Percentiles rank a stretch among this genome's conserved stretches.
phyloP scores from a whole-genome alignment of 2,797 vertebrate species.

The Sciaenops ocellatus region DNA sequence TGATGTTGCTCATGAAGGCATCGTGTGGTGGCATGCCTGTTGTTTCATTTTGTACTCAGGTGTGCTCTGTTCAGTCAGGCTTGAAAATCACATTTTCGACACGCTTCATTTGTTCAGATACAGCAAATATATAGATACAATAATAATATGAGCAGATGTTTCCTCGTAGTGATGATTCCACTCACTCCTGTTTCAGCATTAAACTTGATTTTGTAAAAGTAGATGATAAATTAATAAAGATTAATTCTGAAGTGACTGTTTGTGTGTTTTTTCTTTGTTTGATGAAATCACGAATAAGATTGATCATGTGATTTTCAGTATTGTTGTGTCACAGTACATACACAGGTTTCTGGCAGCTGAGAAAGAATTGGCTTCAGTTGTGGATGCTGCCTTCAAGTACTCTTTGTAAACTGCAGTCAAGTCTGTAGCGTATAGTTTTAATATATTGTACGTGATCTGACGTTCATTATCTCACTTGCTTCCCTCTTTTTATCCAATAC shows the following conservation, averaged over 20 bases:
- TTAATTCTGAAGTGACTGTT: constrained; percentile 9
- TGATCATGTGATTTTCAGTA: background rate
- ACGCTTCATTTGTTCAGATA: constrained; percentile 22
- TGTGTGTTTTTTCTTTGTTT: constrained; percentile 39
- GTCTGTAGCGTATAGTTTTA: background rate
- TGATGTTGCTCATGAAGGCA: constrained; percentile 3
- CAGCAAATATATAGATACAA: constrained; percentile 17
- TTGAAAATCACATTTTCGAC: constrained; percentile 17
- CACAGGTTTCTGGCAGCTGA: background rate
- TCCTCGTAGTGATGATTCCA: constrained; percentile 24
- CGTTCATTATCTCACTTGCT: background rate
- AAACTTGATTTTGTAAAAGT: constrained; percentile 55
- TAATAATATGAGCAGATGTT: constrained; percentile 25
- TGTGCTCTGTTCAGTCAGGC: constrained; percentile 28
- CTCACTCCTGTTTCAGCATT: constrained; percentile 38
- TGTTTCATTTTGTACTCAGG: constrained; percentile 49
- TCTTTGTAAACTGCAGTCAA: background rate
- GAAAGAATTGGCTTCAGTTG: background rate
- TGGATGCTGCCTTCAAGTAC: background rate
- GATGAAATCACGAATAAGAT: background rate
- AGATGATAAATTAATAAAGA: constrained; percentile 63
- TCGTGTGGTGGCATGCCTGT: constrained; percentile 16
- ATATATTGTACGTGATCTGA: background rate
- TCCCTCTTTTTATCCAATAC: background rate
- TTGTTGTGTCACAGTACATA: background rate